Evolutionary conservation across 2,113 vertebrate species (phyloP).

Genomic region (Parotia lawesii): DNA sequence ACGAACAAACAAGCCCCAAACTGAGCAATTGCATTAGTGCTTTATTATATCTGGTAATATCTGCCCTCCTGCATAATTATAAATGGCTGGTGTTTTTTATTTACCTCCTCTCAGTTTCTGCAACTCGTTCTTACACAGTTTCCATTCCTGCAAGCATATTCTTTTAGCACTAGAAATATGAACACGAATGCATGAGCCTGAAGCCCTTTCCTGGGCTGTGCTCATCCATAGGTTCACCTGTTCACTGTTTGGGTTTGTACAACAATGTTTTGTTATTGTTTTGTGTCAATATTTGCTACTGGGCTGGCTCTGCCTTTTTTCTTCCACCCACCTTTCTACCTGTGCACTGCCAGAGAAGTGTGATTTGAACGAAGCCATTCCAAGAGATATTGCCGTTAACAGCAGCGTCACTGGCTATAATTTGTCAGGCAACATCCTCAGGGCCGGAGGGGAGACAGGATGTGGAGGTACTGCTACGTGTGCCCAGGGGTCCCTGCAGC

Average conservation of each 20-base stretch:
- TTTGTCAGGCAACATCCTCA: accelerated
- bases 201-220: neutral
- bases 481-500: neutral
- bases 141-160: neutral
- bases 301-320: neutral
- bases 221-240: neutral
- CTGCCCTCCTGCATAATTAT: neutral
- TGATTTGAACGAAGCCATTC: neutral
- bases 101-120: neutral
- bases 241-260: neutral
- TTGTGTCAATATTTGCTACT: constrained; percentile 17
- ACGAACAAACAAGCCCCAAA: neutral
- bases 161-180: neutral
- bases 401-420: neutral
- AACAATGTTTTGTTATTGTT: constrained; percentile 9
- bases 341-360: neutral
- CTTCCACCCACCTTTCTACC: constrained; percentile 9
- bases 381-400: neutral
- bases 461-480: accelerated
- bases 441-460: neutral
- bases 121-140: neutral
- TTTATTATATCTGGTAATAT: neutral
- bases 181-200: neutral
- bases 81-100: neutral
- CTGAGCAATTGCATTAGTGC: neutral